Percentiles rank a stretch among this genome's conserved stretches.
Conservation (phyloP, 2,797 vertebrate genomes). For the Malurus leucopterus region DNA sequence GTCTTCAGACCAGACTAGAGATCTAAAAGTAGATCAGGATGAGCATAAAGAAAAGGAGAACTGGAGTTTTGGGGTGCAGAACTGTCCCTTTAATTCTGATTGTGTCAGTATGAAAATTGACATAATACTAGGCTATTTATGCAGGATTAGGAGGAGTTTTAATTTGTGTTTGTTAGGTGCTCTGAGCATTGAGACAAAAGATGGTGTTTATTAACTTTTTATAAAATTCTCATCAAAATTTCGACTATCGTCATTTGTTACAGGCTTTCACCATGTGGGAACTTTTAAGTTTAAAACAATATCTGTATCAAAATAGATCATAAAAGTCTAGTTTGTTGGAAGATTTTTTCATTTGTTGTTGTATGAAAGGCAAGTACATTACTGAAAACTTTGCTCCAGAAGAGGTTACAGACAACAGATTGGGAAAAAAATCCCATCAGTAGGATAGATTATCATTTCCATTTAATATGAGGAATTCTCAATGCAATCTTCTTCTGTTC, state of each 20-base stretch:
- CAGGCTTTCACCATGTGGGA: background rate
- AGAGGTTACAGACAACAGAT: background rate
- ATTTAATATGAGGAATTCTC: background rate
- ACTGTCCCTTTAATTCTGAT: background rate
- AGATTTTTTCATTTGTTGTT: background rate
- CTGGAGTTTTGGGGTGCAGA: background rate
- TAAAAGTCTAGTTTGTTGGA: background rate
- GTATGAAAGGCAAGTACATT: background rate
- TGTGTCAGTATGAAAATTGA: background rate
- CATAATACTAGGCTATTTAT: background rate
- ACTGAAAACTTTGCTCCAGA: background rate
- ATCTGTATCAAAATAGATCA: background rate
- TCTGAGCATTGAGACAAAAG: background rate
- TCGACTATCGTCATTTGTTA: background rate
- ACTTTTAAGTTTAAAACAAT: background rate
- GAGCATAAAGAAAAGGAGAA: background rate
- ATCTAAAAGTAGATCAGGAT: background rate
- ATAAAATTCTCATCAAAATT: background rate
- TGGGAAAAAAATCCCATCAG: background rate
- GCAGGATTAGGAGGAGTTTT: background rate
- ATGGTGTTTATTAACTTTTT: background rate
- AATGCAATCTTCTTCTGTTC: background rate
- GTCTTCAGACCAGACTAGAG: background rate
- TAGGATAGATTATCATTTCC: background rate
- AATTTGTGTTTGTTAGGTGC: background rate